phyloP scores from a whole-genome alignment of 2,797 vertebrate species.

The Melanotaenia trifasciata region DNA sequence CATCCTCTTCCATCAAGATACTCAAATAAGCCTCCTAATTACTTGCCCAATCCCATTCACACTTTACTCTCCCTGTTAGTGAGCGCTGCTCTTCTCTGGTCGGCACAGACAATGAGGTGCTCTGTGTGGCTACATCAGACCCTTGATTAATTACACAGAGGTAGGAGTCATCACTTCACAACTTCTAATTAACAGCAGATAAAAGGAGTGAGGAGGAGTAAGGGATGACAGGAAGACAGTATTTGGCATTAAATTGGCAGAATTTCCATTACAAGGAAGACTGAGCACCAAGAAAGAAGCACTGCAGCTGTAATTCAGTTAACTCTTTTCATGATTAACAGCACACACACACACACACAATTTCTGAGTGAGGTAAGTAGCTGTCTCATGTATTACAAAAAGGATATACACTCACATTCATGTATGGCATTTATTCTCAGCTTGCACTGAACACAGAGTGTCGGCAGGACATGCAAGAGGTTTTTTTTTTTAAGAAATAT shows the following conservation, averaged over 20 bases:
- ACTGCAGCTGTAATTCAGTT: conserved; percentile 28
- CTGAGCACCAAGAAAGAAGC: conserved; percentile 28
- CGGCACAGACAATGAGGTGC: conserved; percentile 40
- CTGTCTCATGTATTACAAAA: conserved; percentile 19
- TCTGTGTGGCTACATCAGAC: conserved; percentile 39
- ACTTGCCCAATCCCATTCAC: conserved; percentile 49
- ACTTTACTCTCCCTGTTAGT: conserved; percentile 33
- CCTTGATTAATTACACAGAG: conserved; percentile 68
- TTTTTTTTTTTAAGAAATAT: background rate
- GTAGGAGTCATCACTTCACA: conserved; percentile 67
- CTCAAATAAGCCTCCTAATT: conserved; percentile 53
- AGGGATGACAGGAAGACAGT: conserved; percentile 33
- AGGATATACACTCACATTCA: background rate
- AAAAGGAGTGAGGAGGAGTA: conserved; percentile 53
- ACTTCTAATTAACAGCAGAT: conserved; percentile 71
- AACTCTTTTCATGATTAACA: conserved; percentile 26
- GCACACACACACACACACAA: background rate
- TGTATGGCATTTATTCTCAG: conserved; percentile 9
- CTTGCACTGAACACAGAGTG: conserved; percentile 1
- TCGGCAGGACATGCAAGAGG: background rate
- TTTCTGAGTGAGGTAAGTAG: background rate
- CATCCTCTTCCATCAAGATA: conserved; percentile 19
- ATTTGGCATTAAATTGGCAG: conserved; percentile 45
- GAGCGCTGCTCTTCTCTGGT: conserved; percentile 36
- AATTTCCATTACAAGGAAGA: conserved; percentile 67